phyloP scores from a whole-genome alignment of 2,113 vertebrate genomes.

The Ammospiza nelsoni region DNA sequence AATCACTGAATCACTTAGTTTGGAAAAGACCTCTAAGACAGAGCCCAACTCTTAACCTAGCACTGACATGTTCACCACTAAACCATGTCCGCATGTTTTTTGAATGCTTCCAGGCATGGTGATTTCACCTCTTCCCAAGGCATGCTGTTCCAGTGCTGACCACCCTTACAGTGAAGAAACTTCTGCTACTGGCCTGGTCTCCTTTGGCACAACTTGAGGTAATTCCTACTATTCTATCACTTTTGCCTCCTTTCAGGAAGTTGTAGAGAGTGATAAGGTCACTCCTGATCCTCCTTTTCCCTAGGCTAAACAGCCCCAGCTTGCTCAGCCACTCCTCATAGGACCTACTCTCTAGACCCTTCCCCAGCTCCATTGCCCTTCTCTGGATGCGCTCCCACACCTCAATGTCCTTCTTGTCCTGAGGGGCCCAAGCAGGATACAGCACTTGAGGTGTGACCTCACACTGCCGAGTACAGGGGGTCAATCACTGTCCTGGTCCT shows the following conservation, averaged over 20 bases:
- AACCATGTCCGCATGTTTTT: background rate
- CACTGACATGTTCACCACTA: background rate
- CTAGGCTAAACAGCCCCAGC: background rate
- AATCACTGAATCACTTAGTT: background rate
- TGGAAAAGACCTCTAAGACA: background rate
- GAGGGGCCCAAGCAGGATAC: background rate
- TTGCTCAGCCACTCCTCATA: background rate
- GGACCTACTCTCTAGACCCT: background rate
- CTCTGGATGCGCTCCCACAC: background rate
- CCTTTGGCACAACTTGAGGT: background rate
- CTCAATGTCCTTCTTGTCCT: background rate
- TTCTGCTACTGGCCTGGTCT: background rate
- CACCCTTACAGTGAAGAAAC: background rate
- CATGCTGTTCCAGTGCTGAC: background rate
- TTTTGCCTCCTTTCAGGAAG: background rate
- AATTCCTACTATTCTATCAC: background rate
- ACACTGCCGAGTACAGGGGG: rapidly evolving
- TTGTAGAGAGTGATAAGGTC: background rate
- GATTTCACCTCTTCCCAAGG: background rate
- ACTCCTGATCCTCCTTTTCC: background rate
- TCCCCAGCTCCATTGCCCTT: background rate
- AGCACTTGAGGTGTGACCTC: rapidly evolving
- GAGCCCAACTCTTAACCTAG: background rate
- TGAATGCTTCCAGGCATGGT: background rate
- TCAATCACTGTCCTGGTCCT: background rate